Evolutionary conservation across 2,888 invertebrate genomes (phyloP).

Genomic region (Trisateles emortualis): DNA sequence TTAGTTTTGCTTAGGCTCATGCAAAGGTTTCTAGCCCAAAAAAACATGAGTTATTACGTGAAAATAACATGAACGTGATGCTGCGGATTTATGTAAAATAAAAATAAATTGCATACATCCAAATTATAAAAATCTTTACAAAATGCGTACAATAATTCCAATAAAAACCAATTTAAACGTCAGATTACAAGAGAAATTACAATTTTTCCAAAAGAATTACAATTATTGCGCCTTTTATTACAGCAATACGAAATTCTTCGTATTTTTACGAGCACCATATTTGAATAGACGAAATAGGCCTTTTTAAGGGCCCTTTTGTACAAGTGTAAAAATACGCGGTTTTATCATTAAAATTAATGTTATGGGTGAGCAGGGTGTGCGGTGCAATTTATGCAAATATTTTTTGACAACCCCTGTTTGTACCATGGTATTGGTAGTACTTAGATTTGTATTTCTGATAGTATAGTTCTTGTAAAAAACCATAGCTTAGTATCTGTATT

Average conservation of each 20-base stretch:
- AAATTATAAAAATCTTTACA: constrained; percentile 11
- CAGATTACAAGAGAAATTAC: constrained; percentile 73
- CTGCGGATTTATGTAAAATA: too few relatives aligned
- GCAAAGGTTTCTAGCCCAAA: too few relatives aligned
- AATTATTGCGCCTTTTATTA: constrained; percentile 74
- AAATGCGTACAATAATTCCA: constrained; percentile 37
- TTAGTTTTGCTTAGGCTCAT: too few relatives aligned
- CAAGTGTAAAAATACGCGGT: constrained; percentile 67
- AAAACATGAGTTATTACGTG: too few relatives aligned
- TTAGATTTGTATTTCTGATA: too few relatives aligned
- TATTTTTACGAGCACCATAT: constrained; percentile 71
- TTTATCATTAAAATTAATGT: constrained; percentile 84
- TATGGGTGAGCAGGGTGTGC: constrained; percentile 61
- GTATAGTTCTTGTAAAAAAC: too few relatives aligned
- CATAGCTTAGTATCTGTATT: too few relatives aligned
- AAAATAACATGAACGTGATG: too few relatives aligned
- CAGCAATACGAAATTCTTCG: constrained; percentile 66
- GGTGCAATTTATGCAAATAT: constrained; percentile 11
- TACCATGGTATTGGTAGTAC: too few relatives aligned
- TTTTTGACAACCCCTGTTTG: constrained; percentile 5
- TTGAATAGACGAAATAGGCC: constrained; percentile 73
- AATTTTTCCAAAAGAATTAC: constrained; percentile 71
- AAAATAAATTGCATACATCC: neutral
- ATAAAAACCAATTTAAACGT: constrained; percentile 67
- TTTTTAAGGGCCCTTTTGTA: constrained; percentile 58